Percentiles rank a stretch among this genome's conserved stretches.
Evolutionary conservation across 2,797 vertebrate genomes (phyloP).

Genomic region (Dallia pectoralis): DNA sequence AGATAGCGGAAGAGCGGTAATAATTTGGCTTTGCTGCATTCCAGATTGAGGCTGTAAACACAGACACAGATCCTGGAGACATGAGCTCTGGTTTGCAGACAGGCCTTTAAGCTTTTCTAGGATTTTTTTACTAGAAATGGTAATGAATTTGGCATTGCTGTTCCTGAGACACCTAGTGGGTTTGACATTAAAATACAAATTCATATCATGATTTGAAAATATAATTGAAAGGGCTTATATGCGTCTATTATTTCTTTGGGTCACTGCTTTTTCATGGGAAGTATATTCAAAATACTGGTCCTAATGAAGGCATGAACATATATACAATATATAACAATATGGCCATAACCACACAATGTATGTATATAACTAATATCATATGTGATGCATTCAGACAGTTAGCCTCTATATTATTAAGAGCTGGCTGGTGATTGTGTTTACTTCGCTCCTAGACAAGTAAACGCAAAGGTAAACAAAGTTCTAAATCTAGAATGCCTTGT

Average conservation of each 20-base stretch:
- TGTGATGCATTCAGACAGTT: conserved; percentile 20
- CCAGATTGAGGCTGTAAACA: background rate
- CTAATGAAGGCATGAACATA: conserved; percentile 38
- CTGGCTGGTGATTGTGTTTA: background rate
- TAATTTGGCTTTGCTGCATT: conserved; percentile 23
- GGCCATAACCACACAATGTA: conserved; percentile 39
- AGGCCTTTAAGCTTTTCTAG: conserved; percentile 2
- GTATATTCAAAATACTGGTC: conserved; percentile 5
- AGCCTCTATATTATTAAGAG: conserved; percentile 31
- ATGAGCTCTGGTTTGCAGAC: background rate
- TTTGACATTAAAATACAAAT: background rate
- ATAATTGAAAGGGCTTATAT: conserved; percentile 26
- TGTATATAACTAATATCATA: conserved; percentile 51
- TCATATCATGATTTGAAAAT: conserved; percentile 9
- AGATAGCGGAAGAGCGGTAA: background rate
- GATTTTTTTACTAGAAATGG: background rate
- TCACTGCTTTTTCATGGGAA: conserved; percentile 40
- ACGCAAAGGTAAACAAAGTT: conserved; percentile 5
- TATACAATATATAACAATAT: conserved; percentile 57
- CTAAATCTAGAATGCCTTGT: conserved; percentile 7
- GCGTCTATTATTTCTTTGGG: conserved; percentile 12
- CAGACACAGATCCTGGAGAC: conserved; percentile 12
- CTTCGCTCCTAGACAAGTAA: background rate
- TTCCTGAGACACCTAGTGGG: background rate
- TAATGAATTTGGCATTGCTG: background rate